A percentile compares a stretch with the other conserved stretches of the same genome.
Conservation (phyloP, 2,113 vertebrate genomes). For the Eudyptes chrysolophus region DNA sequence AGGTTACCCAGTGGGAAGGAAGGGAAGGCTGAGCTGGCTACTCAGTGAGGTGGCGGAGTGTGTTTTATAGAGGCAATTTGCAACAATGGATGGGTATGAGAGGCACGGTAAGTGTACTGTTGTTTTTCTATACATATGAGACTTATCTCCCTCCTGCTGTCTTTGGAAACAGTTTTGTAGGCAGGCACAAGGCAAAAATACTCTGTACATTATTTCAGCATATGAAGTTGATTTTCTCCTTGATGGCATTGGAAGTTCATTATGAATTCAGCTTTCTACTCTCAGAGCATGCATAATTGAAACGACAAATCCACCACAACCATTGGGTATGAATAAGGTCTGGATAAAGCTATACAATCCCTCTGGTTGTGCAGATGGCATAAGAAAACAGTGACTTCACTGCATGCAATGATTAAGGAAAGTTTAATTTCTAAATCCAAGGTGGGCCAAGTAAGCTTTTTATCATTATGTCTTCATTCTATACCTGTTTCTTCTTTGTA, state of each 20-base stretch:
- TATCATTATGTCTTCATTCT: background rate
- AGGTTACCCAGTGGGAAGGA: background rate
- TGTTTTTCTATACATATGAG: background rate
- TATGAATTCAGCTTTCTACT: slow-evolving; percentile 35
- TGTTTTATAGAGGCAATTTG: background rate
- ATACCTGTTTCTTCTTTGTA: background rate
- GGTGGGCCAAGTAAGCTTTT: background rate
- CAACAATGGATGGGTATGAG: background rate
- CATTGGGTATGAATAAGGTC: background rate
- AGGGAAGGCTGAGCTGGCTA: background rate
- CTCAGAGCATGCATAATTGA: slow-evolving; percentile 36
- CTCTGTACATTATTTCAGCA: background rate
- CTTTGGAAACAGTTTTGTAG: background rate
- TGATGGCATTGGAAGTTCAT: slow-evolving; percentile 24
- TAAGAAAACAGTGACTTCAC: background rate
- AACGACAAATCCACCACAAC: background rate
- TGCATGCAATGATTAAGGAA: background rate
- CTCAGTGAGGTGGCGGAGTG: background rate
- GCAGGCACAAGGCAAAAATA: background rate
- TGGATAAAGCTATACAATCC: background rate
- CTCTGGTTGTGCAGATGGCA: background rate
- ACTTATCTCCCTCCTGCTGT: background rate
- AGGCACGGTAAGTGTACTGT: background rate
- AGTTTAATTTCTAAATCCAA: background rate
- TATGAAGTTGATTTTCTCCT: slow-evolving; percentile 16